These are phyloP conservation scores for Elysia crispata DNA, from an alignment of 2,888 invertebrate genomes.

Conservation along the genomic window DNA sequence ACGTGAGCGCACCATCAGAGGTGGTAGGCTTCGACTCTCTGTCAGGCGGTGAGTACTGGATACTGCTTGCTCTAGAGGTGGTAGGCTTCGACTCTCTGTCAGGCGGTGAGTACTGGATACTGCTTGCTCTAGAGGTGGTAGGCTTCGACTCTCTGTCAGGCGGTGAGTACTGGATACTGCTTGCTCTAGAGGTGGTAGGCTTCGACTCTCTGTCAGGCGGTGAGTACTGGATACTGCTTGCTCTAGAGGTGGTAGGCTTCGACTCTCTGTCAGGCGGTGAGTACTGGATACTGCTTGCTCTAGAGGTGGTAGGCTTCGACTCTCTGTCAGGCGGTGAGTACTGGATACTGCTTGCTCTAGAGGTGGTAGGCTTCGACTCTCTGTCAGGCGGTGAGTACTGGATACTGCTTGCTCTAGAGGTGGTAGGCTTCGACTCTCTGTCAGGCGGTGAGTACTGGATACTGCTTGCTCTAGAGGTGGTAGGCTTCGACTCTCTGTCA, in stretches of 20 bases:
- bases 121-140: slow-evolving; percentile 86
- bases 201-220: slow-evolving; percentile 72
- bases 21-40: slow-evolving; percentile 80
- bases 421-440: slow-evolving; percentile 79
- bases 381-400: slow-evolving; percentile 67
- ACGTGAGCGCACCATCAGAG: slow-evolving; percentile 93
- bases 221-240: slow-evolving; percentile 57
- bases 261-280: slow-evolving; percentile 71
- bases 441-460: slow-evolving; percentile 69
- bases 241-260: slow-evolving; percentile 83
- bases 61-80: too few relatives aligned
- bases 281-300: too few relatives aligned
- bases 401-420: too few relatives aligned
- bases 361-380: slow-evolving; percentile 81
- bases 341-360: too few relatives aligned
- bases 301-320: slow-evolving; percentile 82
- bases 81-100: slow-evolving; percentile 78
- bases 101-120: slow-evolving; percentile 68
- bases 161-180: slow-evolving; percentile 63
- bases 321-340: slow-evolving; percentile 71
- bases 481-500: slow-evolving; percentile 78
- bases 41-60: slow-evolving; percentile 67
- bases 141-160: slow-evolving; percentile 75
- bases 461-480: too few relatives aligned
- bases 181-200: slow-evolving; percentile 85